Base-by-base conservation (phyloP, 2,888 invertebrate species). In the Cordilura impudica region DNA sequence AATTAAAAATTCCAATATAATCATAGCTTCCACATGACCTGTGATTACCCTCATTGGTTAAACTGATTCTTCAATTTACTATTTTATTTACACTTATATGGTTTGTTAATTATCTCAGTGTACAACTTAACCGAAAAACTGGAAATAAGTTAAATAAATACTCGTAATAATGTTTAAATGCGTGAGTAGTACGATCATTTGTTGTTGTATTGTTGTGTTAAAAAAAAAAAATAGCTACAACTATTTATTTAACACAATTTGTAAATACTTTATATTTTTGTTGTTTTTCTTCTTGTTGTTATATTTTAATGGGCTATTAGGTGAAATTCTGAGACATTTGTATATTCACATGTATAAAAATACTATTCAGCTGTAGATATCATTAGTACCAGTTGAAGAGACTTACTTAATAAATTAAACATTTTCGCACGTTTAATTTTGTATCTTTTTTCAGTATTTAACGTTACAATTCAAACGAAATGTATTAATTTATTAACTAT, bases 301-400 rank as follows among this genome's bases (percentile, higher is more conserved):
- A n/a, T n/a, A n/a, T n/a, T 51, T 72, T 39, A 53, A 63, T 56
- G 63, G 56, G 54, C 39, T 35, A 63, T 72, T 72, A 72, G 54
- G 54, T 54, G n/a, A 61, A 61, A 29, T 51, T 53, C 51, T 21
- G 16, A 53, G 39, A 61, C 26, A 39, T 18, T 29, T 35, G n/a
- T 19, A 29, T 8, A 29, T n/a, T n/a, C n/a, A n/a, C n/a, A n/a
- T n/a, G n/a, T n/a, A n/a, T n/a, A n/a, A n/a, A n/a, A n/a, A n/a
- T n/a, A n/a, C n/a, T n/a, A n/a, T n/a, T n/a, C n/a, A n/a, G n/a
- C n/a, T n/a, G n/a, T n/a, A n/a, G n/a, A n/a, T n/a, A n/a, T n/a
- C n/a, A n/a, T n/a, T 6, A 14, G 16, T 16, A 6, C 43, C 7
- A 2, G 4, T 43, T 7, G 3, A 16, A 26, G n/a, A 26, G 16